Conservation (phyloP, 2,797 vertebrate species). For the Myoxocephalus aenaeus region DNA sequence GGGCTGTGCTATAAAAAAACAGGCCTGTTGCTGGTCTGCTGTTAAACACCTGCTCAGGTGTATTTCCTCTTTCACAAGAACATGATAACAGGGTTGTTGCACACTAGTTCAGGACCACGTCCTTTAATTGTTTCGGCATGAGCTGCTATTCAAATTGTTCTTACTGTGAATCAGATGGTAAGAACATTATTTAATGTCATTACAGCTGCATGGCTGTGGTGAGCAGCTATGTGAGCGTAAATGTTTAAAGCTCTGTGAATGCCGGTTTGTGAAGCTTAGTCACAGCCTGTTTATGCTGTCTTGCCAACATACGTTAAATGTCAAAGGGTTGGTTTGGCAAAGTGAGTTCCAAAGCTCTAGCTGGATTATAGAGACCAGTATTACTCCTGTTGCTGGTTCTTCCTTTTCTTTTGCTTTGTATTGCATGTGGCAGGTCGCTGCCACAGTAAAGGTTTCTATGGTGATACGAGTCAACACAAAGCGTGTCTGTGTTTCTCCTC, state of each 20-base stretch:
- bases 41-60: constrained; percentile 64
- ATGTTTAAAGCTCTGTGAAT: constrained; percentile 45
- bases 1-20: constrained; percentile 40
- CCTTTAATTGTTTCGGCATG: constrained; percentile 29
- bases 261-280: constrained; percentile 51
- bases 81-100: constrained; percentile 50
- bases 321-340: constrained; percentile 46
- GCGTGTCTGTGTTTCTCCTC: constrained; percentile 50
- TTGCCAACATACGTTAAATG: constrained; percentile 61
- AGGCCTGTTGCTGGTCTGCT: constrained; percentile 33
- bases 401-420: constrained; percentile 53
- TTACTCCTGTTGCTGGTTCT: constrained; percentile 48
- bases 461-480: constrained; percentile 72
- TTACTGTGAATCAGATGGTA: constrained; percentile 38
- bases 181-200: constrained; percentile 55
- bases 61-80: constrained; percentile 49
- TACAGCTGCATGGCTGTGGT: constrained; percentile 46
- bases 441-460: constrained; percentile 70
- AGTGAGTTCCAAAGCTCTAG: constrained; percentile 24
- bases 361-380: constrained; percentile 42
- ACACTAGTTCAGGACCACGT: constrained; percentile 24
- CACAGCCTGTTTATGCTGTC: constrained; percentile 38
- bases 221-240: constrained; percentile 44
- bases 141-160: constrained; percentile 29
- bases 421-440: constrained; percentile 50